These are phyloP conservation scores for Dryocosmus kuriphilus DNA, from an alignment of 2,888 invertebrate species.

Conservation along the genomic window DNA sequence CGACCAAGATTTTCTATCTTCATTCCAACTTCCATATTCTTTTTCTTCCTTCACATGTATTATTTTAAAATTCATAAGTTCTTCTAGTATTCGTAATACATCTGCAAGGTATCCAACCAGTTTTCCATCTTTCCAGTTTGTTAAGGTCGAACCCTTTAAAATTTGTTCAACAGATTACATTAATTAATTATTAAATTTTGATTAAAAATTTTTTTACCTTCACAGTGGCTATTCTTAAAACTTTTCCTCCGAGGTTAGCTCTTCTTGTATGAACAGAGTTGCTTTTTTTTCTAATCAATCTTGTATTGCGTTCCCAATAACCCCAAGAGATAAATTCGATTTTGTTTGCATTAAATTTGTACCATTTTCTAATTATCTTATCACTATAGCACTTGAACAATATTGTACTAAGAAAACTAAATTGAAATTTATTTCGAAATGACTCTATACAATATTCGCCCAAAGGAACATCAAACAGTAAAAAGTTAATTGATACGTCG, in stretches of 20 bases:
- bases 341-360: constrained; percentile 46
- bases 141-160: neutral
- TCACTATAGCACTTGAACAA: constrained; percentile 57
- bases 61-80: constrained; percentile 57
- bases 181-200: neutral
- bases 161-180: neutral
- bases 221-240: constrained; percentile 54
- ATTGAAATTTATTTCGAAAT: neutral
- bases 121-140: constrained; percentile 1
- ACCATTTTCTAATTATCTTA: constrained; percentile 60
- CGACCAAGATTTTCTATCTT: constrained; percentile 53
- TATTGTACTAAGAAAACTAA: constrained; percentile 46
- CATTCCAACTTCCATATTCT: constrained; percentile 55
- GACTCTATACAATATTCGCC: neutral
- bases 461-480: neutral
- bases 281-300: constrained; percentile 40
- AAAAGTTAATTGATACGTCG: neutral
- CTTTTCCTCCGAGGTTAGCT: constrained; percentile 52
- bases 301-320: constrained; percentile 45
- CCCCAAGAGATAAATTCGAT: constrained; percentile 45
- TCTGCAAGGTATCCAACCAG: neutral
- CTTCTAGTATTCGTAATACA: neutral
- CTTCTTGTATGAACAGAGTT: constrained; percentile 57
- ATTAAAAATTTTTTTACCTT: constrained; percentile 53
- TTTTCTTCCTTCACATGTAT: constrained; percentile 24